Evolutionary conservation across 2,113 vertebrate species (phyloP).

Genomic region (Solea solea): DNA sequence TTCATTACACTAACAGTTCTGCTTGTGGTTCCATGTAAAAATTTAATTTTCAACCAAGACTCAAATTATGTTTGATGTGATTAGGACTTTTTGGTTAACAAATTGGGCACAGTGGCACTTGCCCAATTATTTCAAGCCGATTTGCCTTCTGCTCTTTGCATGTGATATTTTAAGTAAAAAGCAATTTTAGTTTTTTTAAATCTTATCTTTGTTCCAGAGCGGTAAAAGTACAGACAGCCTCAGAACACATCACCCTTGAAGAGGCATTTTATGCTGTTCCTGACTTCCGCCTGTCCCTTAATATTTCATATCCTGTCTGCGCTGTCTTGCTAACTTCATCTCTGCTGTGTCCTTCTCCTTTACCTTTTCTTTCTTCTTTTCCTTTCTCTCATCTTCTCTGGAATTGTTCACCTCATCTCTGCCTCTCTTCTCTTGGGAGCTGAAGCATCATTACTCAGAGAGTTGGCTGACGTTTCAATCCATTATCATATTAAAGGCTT

Average conservation of each 20-base stretch:
- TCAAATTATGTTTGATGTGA: slow-evolving; percentile 38
- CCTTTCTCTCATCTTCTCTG: slow-evolving; percentile 23
- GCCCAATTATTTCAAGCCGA: slow-evolving; percentile 32
- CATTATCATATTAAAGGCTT: slow-evolving; percentile 82
- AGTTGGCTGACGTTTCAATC: slow-evolving; percentile 63
- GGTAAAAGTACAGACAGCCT: not conserved
- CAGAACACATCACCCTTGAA: slow-evolving; percentile 15
- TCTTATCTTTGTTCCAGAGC: slow-evolving; percentile 18
- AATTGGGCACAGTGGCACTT: slow-evolving; percentile 40
- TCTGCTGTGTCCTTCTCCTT: slow-evolving; percentile 15
- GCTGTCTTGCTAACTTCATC: slow-evolving; percentile 31
- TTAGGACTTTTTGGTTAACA: slow-evolving; percentile 47
- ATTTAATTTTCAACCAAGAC: slow-evolving; percentile 32
- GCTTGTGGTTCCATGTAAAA: slow-evolving; percentile 40
- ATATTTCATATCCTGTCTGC: slow-evolving; percentile 46
- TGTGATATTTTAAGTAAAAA: slow-evolving; percentile 41
- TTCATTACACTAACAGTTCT: slow-evolving; percentile 29
- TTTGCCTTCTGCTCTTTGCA: slow-evolving; percentile 51
- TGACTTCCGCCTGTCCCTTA: slow-evolving; percentile 22
- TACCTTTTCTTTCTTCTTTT: slow-evolving; percentile 23
- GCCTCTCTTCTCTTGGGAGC: slow-evolving; percentile 66
- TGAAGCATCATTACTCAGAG: slow-evolving; percentile 68
- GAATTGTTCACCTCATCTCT: slow-evolving; percentile 50
- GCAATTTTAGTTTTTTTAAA: not conserved
- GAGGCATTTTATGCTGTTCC: not conserved